Evolutionary conservation across 2,888 invertebrate species (phyloP).

Genomic region (Agrenia bidenticulata): DNA sequence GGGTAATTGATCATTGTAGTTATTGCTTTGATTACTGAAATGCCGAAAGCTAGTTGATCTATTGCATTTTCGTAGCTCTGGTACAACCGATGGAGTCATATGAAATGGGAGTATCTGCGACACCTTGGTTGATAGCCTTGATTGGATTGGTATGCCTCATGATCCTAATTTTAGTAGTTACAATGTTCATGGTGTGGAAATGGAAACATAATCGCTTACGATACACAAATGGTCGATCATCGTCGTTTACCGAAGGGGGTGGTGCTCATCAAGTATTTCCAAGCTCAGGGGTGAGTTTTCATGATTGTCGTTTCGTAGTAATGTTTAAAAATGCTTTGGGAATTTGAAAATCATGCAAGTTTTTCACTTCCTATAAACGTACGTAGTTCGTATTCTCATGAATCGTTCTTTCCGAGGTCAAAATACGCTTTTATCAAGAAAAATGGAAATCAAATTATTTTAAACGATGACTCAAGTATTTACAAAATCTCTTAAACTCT

Average conservation of each 20-base stretch:
- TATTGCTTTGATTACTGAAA: not conserved
- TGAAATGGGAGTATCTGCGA: constrained; percentile 18
- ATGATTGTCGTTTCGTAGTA: too few relatives aligned
- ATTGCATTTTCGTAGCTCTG: constrained; percentile 23
- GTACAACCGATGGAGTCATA: constrained; percentile 3
- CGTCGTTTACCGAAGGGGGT: not conserved
- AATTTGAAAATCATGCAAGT: too few relatives aligned
- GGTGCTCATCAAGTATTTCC: too few relatives aligned
- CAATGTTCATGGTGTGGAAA: constrained; percentile 50
- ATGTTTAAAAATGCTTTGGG: not conserved
- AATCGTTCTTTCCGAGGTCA: too few relatives aligned
- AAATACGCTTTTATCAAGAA: too few relatives aligned
- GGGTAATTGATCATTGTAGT: constrained; percentile 33
- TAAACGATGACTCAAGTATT: too few relatives aligned
- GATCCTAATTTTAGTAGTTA: constrained; percentile 37
- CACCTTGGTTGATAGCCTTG: constrained; percentile 49
- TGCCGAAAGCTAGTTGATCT: not conserved
- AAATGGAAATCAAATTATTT: too few relatives aligned
- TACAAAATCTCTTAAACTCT: too few relatives aligned
- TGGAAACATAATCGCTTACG: constrained; percentile 50
- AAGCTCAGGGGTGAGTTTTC: too few relatives aligned
- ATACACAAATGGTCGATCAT: constrained; percentile 9
- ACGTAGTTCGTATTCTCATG: too few relatives aligned
- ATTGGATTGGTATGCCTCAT: constrained; percentile 42
- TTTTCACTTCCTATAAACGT: too few relatives aligned